Evolutionary conservation across 2,888 invertebrate genomes (phyloP).

Genomic region (Pimpla rufipes): DNA sequence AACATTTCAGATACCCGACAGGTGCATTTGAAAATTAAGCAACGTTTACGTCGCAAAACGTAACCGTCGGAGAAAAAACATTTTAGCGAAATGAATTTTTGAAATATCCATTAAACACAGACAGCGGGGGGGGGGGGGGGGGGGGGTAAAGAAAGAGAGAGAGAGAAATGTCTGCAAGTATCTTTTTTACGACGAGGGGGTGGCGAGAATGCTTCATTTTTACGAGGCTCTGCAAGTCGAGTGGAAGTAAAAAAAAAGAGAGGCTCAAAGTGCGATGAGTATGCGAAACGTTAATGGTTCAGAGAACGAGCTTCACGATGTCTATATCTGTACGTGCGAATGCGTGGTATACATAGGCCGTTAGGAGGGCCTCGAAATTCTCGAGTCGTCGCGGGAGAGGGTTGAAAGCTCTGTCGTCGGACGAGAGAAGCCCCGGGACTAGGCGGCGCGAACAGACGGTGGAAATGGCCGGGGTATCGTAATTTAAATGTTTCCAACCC

Average conservation of each 20-base stretch:
- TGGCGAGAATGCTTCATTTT: slow-evolving; percentile 49
- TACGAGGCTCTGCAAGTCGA: slow-evolving; percentile 47
- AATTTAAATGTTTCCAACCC: slow-evolving; percentile 73
- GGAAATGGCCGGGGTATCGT: slow-evolving; percentile 66
- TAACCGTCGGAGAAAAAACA: neutral
- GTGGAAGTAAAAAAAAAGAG: slow-evolving; percentile 54
- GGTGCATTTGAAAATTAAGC: neutral
- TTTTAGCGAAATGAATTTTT: neutral
- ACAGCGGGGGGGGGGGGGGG: no score
- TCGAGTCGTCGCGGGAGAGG: neutral
- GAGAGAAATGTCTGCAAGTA: neutral
- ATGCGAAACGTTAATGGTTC: slow-evolving; percentile 34
- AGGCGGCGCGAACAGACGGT: slow-evolving; percentile 31
- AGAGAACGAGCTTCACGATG: neutral
- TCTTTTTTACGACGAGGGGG: slow-evolving; percentile 41
- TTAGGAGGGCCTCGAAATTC: slow-evolving; percentile 2
- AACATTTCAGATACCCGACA: no score
- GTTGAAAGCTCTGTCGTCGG: neutral
- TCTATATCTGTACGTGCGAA: neutral
- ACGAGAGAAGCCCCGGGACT: slow-evolving; percentile 1
- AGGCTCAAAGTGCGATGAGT: slow-evolving; percentile 40
- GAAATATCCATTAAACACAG: slow-evolving; percentile 8
- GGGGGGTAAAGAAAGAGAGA: no score
- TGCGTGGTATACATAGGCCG: slow-evolving; percentile 3
- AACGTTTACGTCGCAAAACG: neutral